Conservation (phyloP, 1,140 invertebrate species). For the Samia ricini region DNA sequence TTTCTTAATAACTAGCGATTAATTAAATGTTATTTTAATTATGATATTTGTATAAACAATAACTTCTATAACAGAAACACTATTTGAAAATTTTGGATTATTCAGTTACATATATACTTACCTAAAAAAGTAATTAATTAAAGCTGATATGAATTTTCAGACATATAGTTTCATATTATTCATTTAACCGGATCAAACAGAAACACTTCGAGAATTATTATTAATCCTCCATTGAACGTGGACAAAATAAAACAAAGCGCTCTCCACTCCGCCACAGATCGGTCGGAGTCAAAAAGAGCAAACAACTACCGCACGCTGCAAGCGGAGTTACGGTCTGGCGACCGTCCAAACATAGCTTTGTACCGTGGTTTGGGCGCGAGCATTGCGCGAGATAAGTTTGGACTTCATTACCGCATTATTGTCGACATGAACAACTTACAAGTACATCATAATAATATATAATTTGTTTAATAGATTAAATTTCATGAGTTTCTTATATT, state of each 20-base stretch:
- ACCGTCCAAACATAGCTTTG: conserved; percentile 39
- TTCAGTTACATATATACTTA: too few relatives aligned
- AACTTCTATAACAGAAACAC: too few relatives aligned
- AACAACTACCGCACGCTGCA: conserved; percentile 9
- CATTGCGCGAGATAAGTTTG: not conserved
- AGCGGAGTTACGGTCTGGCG: conserved; percentile 41
- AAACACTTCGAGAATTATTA: not conserved
- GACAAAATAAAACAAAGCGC: not conserved
- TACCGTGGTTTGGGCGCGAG: not conserved
- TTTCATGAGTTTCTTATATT: too few relatives aligned
- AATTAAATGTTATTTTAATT: too few relatives aligned
- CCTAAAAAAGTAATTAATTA: too few relatives aligned
- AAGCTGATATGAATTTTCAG: not conserved
- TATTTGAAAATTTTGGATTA: too few relatives aligned
- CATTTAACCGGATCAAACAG: not conserved
- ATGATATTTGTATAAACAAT: too few relatives aligned
- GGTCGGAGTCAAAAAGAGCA: conserved; percentile 16
- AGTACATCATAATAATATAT: not conserved
- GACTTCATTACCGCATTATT: not conserved
- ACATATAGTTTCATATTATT: not conserved
- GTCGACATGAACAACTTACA: not conserved
- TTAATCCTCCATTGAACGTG: not conserved
- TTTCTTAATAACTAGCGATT: too few relatives aligned
- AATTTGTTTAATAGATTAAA: not conserved
- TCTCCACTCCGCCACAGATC: not conserved